Percentiles rank a stretch among this genome's conserved stretches.
Conservation (phyloP, 2,888 invertebrate species). For the Anodontia alba region DNA sequence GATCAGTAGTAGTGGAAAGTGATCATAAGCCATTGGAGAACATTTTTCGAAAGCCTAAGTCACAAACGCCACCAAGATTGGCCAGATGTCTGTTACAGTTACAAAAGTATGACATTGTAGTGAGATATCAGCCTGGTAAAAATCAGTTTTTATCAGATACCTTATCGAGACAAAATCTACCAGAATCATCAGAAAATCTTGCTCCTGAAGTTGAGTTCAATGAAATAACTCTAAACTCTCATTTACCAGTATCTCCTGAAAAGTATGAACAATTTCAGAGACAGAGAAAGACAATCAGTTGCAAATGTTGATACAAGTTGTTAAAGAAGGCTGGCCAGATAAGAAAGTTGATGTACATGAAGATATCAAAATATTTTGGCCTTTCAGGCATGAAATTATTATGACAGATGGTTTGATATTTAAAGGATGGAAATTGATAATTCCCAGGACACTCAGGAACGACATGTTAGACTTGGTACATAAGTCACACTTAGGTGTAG, state of each 20-base stretch:
- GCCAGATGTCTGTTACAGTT: constrained; percentile 21
- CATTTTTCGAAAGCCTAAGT: constrained; percentile 40
- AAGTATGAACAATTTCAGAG: constrained; percentile 29
- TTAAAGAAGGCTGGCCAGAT: constrained; percentile 53
- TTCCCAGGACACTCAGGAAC: constrained; percentile 29
- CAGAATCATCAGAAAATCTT: constrained; percentile 13
- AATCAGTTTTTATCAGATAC: constrained; percentile 49
- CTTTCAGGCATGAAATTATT: constrained; percentile 50
- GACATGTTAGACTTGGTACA: constrained; percentile 42
- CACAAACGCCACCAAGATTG: constrained; percentile 24
- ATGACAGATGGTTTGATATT: constrained; percentile 50
- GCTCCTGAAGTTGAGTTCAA: constrained; percentile 28
- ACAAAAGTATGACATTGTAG: constrained; percentile 50
- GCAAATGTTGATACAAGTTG: constrained; percentile 19
- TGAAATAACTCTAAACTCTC: constrained; percentile 27
- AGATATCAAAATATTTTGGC: constrained; percentile 47
- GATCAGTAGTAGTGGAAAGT: constrained; percentile 38
- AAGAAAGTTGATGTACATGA: constrained; percentile 24
- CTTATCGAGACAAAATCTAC: constrained; percentile 25
- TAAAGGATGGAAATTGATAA: constrained; percentile 35
- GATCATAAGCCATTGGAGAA: constrained; percentile 49
- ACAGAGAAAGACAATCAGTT: constrained; percentile 47
- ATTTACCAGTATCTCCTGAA: constrained; percentile 34
- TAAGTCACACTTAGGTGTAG: constrained; percentile 36
- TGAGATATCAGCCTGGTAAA: constrained; percentile 47